phyloP scores from a whole-genome alignment of 1,140 invertebrate genomes.

The Yoshiicerus persimilis region DNA sequence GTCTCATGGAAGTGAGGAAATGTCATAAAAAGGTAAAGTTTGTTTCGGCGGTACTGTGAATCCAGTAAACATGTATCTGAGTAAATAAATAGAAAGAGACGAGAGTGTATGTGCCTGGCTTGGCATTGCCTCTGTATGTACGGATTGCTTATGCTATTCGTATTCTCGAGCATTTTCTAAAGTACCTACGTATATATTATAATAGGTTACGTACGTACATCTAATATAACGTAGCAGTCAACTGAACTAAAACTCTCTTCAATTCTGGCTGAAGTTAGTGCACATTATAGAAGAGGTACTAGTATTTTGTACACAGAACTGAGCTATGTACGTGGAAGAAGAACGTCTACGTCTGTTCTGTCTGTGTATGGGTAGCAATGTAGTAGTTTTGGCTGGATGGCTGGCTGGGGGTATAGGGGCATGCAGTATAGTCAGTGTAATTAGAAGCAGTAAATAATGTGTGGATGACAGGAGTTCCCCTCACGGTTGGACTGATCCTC shows the following conservation, averaged over 20 bases:
- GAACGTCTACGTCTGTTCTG: neutral
- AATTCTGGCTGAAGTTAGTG: neutral
- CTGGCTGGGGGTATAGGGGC: neutral
- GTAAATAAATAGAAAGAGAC: conserved; percentile 35
- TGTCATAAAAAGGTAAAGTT: conserved; percentile 46
- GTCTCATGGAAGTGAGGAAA: conserved; percentile 33
- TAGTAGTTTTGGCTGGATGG: neutral
- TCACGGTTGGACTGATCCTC: conserved; percentile 45
- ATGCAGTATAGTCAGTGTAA: conserved; percentile 43
- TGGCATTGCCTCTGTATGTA: too few species aligned
- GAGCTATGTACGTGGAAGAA: neutral
- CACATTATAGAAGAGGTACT: neutral
- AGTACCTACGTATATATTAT: neutral
- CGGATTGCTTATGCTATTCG: neutral
- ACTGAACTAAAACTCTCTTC: neutral
- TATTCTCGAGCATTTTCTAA: neutral
- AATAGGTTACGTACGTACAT: neutral
- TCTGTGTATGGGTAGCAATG: neutral
- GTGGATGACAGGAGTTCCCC: conserved; percentile 46
- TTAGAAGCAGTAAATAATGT: conserved; percentile 48
- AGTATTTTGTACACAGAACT: neutral
- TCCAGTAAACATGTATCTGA: conserved; percentile 38
- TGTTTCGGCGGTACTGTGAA: conserved; percentile 27
- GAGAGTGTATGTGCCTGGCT: neutral
- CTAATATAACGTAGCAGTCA: neutral